Conservation (phyloP, 2,113 vertebrate genomes). For the Vimba vimba region DNA sequence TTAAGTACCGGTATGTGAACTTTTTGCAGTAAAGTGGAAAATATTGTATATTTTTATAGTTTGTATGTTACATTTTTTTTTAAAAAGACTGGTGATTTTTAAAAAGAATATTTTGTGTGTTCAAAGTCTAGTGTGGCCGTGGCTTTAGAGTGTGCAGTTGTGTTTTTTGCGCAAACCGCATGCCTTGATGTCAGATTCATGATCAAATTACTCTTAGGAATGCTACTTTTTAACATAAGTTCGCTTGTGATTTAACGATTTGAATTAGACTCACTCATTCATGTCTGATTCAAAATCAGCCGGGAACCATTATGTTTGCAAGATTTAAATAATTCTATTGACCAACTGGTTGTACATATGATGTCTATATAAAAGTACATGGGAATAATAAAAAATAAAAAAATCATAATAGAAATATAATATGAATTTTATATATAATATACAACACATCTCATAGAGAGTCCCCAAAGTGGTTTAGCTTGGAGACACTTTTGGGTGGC, state of each 20-base stretch:
- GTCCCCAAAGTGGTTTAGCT: not conserved
- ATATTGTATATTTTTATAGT: no score
- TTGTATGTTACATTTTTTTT: no score
- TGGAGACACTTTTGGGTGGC: conserved; percentile 2
- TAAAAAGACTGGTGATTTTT: no score
- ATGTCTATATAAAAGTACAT: not conserved
- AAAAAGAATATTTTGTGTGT: not conserved
- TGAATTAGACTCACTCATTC: not conserved
- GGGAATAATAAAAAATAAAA: no score
- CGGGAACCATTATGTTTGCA: not conserved
- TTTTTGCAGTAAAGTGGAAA: no score
- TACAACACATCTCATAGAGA: not conserved
- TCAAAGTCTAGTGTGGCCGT: not conserved
- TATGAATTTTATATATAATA: no score
- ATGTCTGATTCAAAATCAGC: not conserved
- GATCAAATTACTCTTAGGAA: not conserved
- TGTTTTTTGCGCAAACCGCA: not conserved
- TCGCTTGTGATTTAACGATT: not conserved
- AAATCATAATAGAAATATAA: no score
- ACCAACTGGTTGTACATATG: not conserved
- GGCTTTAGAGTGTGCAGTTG: not conserved
- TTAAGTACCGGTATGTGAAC: no score
- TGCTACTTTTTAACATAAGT: not conserved
- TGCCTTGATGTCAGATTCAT: not conserved
- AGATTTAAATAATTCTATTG: not conserved